Evolutionary conservation across 2,888 invertebrate species (phyloP).

Genomic region (Gymnocheta viridis): DNA sequence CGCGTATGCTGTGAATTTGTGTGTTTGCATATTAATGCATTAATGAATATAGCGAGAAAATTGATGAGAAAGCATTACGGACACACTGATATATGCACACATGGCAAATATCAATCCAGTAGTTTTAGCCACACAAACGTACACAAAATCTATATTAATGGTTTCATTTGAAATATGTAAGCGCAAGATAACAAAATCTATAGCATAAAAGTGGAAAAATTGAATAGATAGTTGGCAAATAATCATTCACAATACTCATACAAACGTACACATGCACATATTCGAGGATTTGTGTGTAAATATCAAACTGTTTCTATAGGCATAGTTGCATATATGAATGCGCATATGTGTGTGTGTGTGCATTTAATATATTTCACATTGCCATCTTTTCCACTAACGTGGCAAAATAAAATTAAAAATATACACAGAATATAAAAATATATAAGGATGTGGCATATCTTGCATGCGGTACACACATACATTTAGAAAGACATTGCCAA

Average conservation of each 20-base stretch:
- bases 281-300: not conserved
- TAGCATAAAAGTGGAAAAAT: constrained; percentile 35
- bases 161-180: constrained; percentile 35
- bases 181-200: constrained; percentile 29
- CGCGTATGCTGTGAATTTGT: constrained; percentile 22
- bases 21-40: constrained; percentile 62
- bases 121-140: not conserved
- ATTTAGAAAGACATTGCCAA: not conserved
- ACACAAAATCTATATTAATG: constrained; percentile 60
- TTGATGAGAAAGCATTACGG: constrained; percentile 60
- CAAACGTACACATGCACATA: not conserved
- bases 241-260: constrained; percentile 16
- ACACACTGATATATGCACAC: not conserved
- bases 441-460: constrained; percentile 29
- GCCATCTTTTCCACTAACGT: constrained; percentile 55
- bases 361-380: constrained; percentile 40
- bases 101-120: not conserved
- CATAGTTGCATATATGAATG: not conserved
- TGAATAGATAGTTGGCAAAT: constrained; percentile 56
- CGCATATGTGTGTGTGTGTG: not conserved
- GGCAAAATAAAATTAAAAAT: constrained; percentile 57
- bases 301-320: constrained; percentile 38
- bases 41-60: constrained; percentile 64
- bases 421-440: not conserved
- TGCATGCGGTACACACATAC: not conserved